phyloP scores from a whole-genome alignment of 2,888 invertebrate species.

The Electrophaes corylata region DNA sequence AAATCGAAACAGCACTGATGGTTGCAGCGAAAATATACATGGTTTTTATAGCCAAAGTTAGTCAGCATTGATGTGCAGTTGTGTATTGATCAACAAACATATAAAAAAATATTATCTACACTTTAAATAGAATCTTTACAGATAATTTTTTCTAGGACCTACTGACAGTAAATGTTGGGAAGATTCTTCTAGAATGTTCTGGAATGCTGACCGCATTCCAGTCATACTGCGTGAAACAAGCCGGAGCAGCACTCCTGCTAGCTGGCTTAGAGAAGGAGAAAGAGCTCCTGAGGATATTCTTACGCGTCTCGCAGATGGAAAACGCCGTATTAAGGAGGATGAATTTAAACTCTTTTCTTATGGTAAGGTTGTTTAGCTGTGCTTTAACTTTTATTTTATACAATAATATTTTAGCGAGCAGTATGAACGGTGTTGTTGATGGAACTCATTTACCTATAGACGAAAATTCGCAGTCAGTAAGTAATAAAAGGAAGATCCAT shows the following conservation, averaged over 20 bases:
- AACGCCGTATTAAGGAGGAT: conserved; percentile 95
- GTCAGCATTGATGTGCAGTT: no score
- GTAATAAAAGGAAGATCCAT: no score
- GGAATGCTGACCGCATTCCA: conserved; percentile 98
- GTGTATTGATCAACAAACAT: neutral
- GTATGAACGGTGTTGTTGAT: no score
- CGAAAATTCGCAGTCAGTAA: no score
- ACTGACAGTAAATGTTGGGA: conserved; percentile 94
- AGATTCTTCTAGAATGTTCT: conserved; percentile 94
- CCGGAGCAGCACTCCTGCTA: conserved; percentile 92
- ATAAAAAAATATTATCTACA: neutral
- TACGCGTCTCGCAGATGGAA: conserved; percentile 98
- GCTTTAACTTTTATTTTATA: no score
- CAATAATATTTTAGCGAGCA: no score
- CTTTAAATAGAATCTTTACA: neutral
- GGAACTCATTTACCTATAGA: no score
- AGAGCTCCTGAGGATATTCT: conserved; percentile 95
- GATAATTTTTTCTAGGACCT: conserved; percentile 86
- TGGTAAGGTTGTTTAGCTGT: no score
- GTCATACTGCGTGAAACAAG: conserved; percentile 97
- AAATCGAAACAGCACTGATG: no score
- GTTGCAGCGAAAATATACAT: no score
- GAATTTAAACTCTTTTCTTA: conserved; percentile 98
- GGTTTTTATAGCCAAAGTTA: no score
- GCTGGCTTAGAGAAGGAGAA: conserved; percentile 97